These are phyloP conservation scores for Origma solitaria DNA, from an alignment of 2,113 vertebrate species.

Conservation along the genomic window DNA sequence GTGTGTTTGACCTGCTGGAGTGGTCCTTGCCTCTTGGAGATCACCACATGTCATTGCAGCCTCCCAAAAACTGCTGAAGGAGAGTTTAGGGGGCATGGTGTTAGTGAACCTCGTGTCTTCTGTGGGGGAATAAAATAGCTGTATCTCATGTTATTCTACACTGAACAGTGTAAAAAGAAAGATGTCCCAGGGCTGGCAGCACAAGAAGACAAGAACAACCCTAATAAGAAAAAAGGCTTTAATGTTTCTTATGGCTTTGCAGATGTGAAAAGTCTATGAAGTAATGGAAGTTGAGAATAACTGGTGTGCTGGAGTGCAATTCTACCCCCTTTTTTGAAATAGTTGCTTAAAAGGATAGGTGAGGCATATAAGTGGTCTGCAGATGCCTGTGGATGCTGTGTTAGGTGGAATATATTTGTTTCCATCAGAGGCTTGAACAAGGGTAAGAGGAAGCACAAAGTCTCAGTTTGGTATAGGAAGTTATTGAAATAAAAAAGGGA, in stretches of 20 bases:
- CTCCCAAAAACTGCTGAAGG: not conserved
- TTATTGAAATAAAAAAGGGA: not conserved
- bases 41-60: rapidly evolving
- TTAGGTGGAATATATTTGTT: not conserved
- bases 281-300: not conserved
- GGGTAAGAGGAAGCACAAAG: not conserved
- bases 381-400: not conserved
- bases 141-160: not conserved
- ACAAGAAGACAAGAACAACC: not conserved
- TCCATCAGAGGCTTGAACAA: not conserved
- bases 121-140: not conserved
- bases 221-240: not conserved
- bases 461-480: not conserved
- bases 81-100: not conserved
- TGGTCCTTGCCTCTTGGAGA: not conserved
- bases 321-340: not conserved
- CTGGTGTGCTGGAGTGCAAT: not conserved
- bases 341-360: not conserved
- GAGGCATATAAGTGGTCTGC: not conserved
- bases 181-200: not conserved
- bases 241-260: rapidly evolving
- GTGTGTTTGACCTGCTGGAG: not conserved
- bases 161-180: not conserved
- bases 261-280: not conserved
- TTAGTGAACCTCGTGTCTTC: not conserved